phyloP scores from a whole-genome alignment of 2,888 invertebrate species.

The Beris chalybata region DNA sequence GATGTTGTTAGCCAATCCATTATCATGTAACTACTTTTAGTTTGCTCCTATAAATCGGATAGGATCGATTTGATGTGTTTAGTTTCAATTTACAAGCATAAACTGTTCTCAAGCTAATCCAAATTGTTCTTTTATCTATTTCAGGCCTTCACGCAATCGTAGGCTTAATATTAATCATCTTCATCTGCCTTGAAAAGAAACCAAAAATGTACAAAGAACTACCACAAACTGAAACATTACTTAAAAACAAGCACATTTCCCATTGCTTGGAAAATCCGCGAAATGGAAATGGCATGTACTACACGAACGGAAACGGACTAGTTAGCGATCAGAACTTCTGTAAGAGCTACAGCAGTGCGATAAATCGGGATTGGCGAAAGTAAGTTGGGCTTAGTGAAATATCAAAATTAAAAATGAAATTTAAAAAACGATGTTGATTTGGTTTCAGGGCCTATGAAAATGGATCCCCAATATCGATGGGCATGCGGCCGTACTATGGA shows the following conservation, averaged over 20 bases:
- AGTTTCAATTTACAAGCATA: too few relatives aligned
- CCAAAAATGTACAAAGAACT: constrained; percentile 51
- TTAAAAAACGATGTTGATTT: background rate
- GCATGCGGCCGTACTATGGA: constrained; percentile 34
- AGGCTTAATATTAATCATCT: constrained; percentile 52
- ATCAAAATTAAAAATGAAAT: background rate
- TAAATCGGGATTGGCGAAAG: constrained; percentile 19
- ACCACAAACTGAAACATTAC: constrained; percentile 49
- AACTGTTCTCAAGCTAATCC: too few relatives aligned
- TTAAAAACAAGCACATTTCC: constrained; percentile 28
- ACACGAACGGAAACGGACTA: constrained; percentile 9
- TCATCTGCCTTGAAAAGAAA: constrained; percentile 52
- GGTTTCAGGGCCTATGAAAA: constrained; percentile 9
- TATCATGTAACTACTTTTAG: too few relatives aligned
- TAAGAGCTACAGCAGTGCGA: constrained; percentile 18
- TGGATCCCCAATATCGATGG: constrained; percentile 30
- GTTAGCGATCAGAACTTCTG: constrained; percentile 9
- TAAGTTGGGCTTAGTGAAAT: background rate
- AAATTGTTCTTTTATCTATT: background rate
- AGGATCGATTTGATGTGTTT: too few relatives aligned
- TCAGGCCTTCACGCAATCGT: constrained; percentile 35
- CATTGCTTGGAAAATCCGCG: background rate
- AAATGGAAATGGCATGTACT: constrained; percentile 15
- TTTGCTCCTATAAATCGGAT: too few relatives aligned
- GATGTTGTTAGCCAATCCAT: too few relatives aligned